Evolutionary conservation across 2,113 vertebrate genomes (phyloP).

Genomic region (Rhodinocichla rosea): DNA sequence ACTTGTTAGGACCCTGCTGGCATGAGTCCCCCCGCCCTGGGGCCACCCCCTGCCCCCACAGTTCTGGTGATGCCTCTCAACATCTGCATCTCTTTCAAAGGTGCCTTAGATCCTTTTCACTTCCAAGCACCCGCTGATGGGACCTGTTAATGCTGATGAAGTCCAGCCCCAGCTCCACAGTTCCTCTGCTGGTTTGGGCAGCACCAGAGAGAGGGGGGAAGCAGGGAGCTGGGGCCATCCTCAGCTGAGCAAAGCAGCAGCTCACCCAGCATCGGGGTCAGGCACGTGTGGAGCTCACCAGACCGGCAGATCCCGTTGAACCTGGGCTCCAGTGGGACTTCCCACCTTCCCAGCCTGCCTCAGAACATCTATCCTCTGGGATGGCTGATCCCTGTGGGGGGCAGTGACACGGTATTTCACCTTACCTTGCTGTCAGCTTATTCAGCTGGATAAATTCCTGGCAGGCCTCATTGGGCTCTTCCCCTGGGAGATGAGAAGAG

Average conservation of each 20-base stretch:
- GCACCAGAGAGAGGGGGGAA: fast-evolving
- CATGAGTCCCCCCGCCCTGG: not conserved
- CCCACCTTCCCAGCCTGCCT: not conserved
- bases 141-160: not conserved
- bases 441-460: not conserved
- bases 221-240: fast-evolving
- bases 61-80: not conserved
- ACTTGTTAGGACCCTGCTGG: not conserved
- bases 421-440: not conserved
- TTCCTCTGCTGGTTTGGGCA: not conserved
- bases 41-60: fast-evolving
- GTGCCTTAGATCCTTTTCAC: not conserved
- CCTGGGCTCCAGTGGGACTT: not conserved
- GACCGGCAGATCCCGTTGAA: fast-evolving
- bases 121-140: not conserved
- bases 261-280: fast-evolving
- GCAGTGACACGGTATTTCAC: fast-evolving
- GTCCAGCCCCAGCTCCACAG: not conserved
- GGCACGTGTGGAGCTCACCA: not conserved
- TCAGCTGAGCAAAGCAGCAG: not conserved
- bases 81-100: not conserved
- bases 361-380: not conserved
- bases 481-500: not conserved
- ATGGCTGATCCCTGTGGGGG: not conserved
- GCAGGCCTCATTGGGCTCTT: not conserved